Conservation (phyloP, 2,113 vertebrate genomes). For the Hoplias malabaricus region DNA sequence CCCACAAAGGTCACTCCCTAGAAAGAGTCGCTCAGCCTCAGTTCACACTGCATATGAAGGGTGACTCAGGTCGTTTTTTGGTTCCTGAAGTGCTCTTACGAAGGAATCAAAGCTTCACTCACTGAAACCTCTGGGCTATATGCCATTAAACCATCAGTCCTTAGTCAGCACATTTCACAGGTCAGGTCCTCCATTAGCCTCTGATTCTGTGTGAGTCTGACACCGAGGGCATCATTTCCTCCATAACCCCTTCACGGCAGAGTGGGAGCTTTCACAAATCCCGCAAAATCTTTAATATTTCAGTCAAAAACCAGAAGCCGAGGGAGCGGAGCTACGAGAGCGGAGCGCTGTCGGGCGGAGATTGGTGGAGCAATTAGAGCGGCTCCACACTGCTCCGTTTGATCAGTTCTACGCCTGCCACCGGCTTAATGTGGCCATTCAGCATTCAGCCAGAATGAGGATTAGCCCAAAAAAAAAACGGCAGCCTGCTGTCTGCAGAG, state of each 20-base stretch:
- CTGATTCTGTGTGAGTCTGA: neutral
- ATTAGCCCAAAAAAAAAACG: neutral
- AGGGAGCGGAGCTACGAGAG: neutral
- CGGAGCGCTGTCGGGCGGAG: neutral
- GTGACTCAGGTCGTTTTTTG: neutral
- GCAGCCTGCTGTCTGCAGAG: neutral
- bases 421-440: conserved; percentile 14
- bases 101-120: neutral
- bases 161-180: neutral
- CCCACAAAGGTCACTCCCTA: no score
- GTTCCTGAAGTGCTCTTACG: neutral
- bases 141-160: neutral
- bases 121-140: no score
- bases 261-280: neutral
- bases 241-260: neutral
- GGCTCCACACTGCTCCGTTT: neutral
- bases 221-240: neutral
- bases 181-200: neutral
- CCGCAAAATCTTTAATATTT: neutral
- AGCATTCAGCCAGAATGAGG: neutral
- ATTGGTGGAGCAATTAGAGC: conserved; percentile 10
- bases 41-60: neutral
- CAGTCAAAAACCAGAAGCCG: neutral
- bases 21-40: neutral
- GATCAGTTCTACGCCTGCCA: neutral